Percentiles rank a stretch among this genome's conserved stretches.
phyloP scores from a whole-genome alignment of 2,797 vertebrate genomes.

The Rhabdomys pumilio region DNA sequence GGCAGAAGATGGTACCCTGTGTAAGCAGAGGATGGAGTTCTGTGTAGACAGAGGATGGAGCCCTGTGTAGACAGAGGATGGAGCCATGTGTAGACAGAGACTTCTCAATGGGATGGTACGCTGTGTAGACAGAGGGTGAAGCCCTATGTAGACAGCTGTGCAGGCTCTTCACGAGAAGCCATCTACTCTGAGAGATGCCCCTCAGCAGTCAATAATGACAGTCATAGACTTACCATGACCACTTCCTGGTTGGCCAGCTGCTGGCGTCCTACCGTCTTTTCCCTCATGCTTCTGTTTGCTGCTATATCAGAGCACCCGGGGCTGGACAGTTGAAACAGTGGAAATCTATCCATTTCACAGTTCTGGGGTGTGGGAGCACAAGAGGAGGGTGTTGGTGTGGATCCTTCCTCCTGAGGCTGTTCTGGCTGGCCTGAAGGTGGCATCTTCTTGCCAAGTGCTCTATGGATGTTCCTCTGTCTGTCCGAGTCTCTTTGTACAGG shows the following conservation, averaged over 20 bases:
- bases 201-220: background rate
- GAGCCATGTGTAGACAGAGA: too few species aligned
- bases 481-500: background rate
- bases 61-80: background rate
- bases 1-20: too few species aligned
- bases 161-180: background rate
- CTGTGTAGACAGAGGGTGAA: too few species aligned
- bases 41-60: too few species aligned
- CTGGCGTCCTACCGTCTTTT: background rate
- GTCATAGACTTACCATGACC: background rate
- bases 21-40: too few species aligned
- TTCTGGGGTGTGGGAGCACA: background rate
- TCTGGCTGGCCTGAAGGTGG: background rate
- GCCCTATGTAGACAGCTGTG: background rate
- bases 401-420: too few species aligned
- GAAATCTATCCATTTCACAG: background rate
- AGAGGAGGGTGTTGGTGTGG: background rate
- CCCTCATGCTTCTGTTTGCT: accelerated
- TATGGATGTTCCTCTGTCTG: too few species aligned
- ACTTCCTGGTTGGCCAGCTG: too few species aligned
- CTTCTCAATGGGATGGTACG: too few species aligned
- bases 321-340: background rate
- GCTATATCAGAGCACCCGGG: background rate
- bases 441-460: background rate
- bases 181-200: background rate